Base-by-base conservation (phyloP, 2,113 vertebrate species). In the Gasterosteus nipponicus region DNA sequence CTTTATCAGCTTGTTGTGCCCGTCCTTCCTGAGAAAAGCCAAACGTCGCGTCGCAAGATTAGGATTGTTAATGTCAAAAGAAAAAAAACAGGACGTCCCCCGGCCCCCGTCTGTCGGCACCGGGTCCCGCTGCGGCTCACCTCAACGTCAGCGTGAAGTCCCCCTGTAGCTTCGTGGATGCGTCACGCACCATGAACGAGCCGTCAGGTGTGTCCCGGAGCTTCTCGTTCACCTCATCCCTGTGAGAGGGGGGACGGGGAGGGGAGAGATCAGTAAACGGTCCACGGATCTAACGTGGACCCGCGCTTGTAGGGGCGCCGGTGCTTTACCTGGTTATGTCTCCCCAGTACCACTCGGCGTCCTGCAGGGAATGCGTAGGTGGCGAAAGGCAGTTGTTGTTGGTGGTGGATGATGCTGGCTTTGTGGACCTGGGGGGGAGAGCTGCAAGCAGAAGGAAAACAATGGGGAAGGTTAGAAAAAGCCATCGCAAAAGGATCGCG, bases 311-410 rank as follows among this genome's bases (percentile, higher is more conserved):
- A 26, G 22, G 12, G 5, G 11, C 62, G 12, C 5, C 18, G 31
- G 9, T 65, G 11, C 33, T 11, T 94, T 95, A 99, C 97, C 97
- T 96, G 83, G 95, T 96, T 80, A 98, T 96, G 83, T 98, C 97
- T 31, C 97, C 97, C 97, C 97, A 99, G 81, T 98, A 99, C 97
- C 97, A 99, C 78, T 98, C 96, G 0, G 97, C 96, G 56, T 98
- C 97, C 91, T 96, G 95, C 68, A 98, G 93, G 66, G 93, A 91
- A 60, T 89, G 87, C 46, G 68, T 78, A 69, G 94, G 94, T 74
- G 89, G 82, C 87, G 86, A 88, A 71, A 93, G 91, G 89, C 94
- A 94, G 88, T 95, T 96, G 87, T 95, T 96, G 71, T 94, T 94
- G 91, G 93, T 89, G 68, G 93, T 86, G 84, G 96, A 93, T 88